Conservation (phyloP, 2,113 vertebrate species). For the Urocynchramus pylzowi region DNA sequence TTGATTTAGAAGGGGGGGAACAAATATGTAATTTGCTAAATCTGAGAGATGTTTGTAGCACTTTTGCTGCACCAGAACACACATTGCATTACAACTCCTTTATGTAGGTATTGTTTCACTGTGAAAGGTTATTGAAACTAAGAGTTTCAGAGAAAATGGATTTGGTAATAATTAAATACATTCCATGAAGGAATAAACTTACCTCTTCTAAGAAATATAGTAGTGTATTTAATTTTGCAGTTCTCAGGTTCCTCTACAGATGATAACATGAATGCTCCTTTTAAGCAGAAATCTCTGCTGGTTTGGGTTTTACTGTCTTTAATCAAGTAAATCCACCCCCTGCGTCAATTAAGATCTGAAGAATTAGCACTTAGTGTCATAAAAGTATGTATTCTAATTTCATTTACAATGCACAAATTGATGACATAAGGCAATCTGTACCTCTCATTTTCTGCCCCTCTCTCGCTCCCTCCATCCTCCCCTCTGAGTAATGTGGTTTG, state of each 20-base stretch:
- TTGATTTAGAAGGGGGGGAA: neutral
- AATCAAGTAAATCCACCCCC: neutral
- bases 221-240: neutral
- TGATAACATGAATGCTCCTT: neutral
- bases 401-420: conserved; percentile 13
- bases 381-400: conserved; percentile 30
- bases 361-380: conserved; percentile 46
- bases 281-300: neutral
- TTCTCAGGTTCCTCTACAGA: conserved; percentile 2
- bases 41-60: neutral
- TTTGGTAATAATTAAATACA: neutral
- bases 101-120: neutral
- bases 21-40: neutral
- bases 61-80: neutral
- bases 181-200: neutral
- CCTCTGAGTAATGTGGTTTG: neutral
- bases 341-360: conserved; percentile 40
- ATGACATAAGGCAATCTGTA: conserved; percentile 20
- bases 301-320: conserved; percentile 38
- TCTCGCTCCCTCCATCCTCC: neutral
- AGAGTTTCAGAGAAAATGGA: neutral
- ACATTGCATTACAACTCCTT: neutral
- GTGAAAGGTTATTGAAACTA: neutral
- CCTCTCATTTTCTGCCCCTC: neutral
- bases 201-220: neutral